A percentile compares a stretch with the other conserved stretches of the same genome.
These are phyloP conservation scores for Tauraco erythrolophus DNA, from an alignment of 2,113 vertebrate genomes.

Conservation along the genomic window DNA sequence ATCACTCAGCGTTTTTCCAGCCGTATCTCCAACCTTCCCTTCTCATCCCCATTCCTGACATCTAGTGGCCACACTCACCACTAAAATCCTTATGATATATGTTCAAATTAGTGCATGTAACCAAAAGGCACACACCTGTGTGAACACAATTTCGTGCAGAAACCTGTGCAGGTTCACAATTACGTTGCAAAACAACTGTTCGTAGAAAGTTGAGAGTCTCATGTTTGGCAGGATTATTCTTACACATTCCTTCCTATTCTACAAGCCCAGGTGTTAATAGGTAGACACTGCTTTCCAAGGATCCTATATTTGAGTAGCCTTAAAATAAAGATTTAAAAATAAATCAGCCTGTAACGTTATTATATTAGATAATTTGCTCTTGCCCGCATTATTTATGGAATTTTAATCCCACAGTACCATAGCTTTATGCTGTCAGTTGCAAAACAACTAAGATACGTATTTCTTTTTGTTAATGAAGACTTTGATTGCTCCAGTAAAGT, in stretches of 20 bases:
- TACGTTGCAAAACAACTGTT: constrained; percentile 56
- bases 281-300: constrained; percentile 58
- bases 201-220: constrained; percentile 15
- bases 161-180: constrained; percentile 62
- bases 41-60: neutral
- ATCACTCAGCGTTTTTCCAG: constrained; percentile 10
- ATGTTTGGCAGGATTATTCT: constrained; percentile 57
- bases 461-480: constrained; percentile 98
- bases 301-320: constrained; percentile 66
- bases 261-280: constrained; percentile 53
- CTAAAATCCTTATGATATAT: constrained; percentile 14
- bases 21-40: constrained; percentile 4
- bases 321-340: constrained; percentile 61
- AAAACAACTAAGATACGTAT: constrained; percentile 76
- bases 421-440: constrained; percentile 53
- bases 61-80: constrained; percentile 59
- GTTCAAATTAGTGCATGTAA: constrained; percentile 55
- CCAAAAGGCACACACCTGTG: constrained; percentile 72
- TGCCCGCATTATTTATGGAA: constrained; percentile 63
- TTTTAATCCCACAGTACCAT: constrained; percentile 64
- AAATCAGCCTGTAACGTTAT: constrained; percentile 69
- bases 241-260: constrained; percentile 57
- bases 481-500: constrained; percentile 99
- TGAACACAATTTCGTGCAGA: constrained; percentile 60
- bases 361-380: constrained; percentile 62